Evolutionary conservation across 1,140 invertebrate species (phyloP).

Genomic region (Pteromalus puparum): DNA sequence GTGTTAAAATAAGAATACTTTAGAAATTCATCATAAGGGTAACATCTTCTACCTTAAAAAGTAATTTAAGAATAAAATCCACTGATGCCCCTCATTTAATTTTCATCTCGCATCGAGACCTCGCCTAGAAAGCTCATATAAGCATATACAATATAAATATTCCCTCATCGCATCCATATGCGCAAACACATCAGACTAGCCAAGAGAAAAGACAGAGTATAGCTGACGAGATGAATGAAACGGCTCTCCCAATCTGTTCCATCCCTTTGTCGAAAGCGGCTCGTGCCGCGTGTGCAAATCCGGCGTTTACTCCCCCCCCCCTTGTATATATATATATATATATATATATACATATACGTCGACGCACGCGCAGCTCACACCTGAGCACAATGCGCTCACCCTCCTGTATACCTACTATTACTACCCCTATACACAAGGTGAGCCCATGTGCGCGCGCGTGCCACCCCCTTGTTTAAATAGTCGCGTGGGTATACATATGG

Average conservation of each 20-base stretch:
- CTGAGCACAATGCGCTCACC: constrained; percentile 64
- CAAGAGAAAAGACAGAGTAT: constrained; percentile 62
- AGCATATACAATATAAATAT: background rate
- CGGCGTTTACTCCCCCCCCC: constrained; percentile 32
- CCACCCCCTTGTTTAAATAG: constrained; percentile 62
- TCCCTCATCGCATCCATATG: background rate
- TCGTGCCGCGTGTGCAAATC: constrained; percentile 75
- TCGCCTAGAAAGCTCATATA: too few species aligned
- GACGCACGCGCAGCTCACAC: constrained; percentile 70
- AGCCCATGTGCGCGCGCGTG: constrained; percentile 10
- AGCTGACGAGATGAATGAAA: constrained; percentile 60
- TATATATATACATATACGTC: too few species aligned
- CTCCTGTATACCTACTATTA: background rate
- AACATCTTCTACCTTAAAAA: too few species aligned
- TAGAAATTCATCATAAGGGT: too few species aligned
- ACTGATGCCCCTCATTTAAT: background rate
- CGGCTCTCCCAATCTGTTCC: constrained; percentile 70
- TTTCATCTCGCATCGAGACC: background rate
- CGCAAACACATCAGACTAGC: constrained; percentile 28
- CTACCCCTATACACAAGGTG: background rate
- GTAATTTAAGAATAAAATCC: too few species aligned
- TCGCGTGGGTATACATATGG: constrained; percentile 47
- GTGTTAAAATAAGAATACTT: too few species aligned
- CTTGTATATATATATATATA: too few species aligned
- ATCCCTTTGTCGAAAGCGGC: constrained; percentile 69